Conservation (phyloP, 2,113 vertebrate species). For the Rhynchomys soricoides region DNA sequence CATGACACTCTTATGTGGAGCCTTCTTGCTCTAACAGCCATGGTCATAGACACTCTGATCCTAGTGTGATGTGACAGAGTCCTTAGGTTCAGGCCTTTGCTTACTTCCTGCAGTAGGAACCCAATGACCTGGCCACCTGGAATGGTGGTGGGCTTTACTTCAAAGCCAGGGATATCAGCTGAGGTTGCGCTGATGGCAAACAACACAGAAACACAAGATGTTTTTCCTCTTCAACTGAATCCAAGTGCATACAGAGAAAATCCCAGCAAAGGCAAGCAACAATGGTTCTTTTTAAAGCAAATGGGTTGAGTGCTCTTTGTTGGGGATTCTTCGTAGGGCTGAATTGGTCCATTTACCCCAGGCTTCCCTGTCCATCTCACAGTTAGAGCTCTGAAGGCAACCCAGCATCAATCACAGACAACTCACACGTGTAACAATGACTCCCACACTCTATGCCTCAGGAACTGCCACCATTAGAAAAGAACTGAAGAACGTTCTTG, state of each 20-base stretch:
- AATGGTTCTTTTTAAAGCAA: background rate
- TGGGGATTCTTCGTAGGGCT: background rate
- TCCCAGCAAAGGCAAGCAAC: background rate
- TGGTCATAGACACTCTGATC: background rate
- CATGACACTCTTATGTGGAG: background rate
- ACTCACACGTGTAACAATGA: background rate
- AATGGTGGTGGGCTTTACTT: background rate
- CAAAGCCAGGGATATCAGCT: background rate
- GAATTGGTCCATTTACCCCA: background rate
- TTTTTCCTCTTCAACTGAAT: background rate
- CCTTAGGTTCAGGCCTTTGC: background rate
- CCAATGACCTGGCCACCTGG: background rate
- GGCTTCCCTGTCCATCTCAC: background rate
- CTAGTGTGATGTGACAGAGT: background rate
- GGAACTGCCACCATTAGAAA: background rate
- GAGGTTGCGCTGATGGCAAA: background rate
- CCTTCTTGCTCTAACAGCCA: background rate
- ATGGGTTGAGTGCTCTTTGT: accelerated
- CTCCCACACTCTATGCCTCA: background rate
- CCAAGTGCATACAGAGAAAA: background rate
- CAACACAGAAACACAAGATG: background rate
- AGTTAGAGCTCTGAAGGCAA: background rate
- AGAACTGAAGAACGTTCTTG: background rate
- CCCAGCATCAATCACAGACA: background rate
- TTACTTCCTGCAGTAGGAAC: background rate